These are phyloP conservation scores for Cervus canadensis DNA, from an alignment of 2,113 vertebrate genomes.

Conservation along the genomic window DNA sequence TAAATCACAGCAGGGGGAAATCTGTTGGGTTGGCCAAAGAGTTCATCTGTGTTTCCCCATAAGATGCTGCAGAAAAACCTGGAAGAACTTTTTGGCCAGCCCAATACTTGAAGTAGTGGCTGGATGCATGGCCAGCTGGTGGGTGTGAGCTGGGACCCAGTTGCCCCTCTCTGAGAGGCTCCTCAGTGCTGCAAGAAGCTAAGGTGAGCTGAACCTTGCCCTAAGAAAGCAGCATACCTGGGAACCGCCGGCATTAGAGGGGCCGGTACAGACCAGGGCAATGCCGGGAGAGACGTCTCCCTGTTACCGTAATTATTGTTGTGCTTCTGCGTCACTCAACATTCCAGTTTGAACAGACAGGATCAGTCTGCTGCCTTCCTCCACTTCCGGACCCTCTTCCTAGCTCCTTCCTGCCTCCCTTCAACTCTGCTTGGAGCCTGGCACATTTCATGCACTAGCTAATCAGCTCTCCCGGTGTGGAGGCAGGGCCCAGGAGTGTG, in stretches of 20 bases:
- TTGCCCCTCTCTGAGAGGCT: neutral
- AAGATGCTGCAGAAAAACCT: neutral
- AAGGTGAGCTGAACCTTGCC: neutral
- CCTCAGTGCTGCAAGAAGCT: neutral
- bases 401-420: conserved; percentile 44
- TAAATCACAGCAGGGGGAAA: neutral
- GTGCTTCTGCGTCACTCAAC: neutral
- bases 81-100: neutral
- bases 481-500: conserved; percentile 63
- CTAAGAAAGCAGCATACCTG: neutral
- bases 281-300: conserved; percentile 28
- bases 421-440: neutral
- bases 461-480: conserved; percentile 74
- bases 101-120: neutral
- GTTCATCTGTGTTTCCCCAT: neutral
- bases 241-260: conserved; percentile 68
- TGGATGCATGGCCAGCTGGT: neutral
- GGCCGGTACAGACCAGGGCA: conserved; percentile 76
- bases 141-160: neutral
- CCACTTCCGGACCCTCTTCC: conserved; percentile 24
- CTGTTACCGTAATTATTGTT: neutral
- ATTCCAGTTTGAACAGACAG: neutral
- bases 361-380: neutral
- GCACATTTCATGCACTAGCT: neutral
- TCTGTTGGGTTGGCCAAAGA: neutral